phyloP scores from a whole-genome alignment of 2,888 invertebrate genomes.

The Autographa pulchrina region DNA sequence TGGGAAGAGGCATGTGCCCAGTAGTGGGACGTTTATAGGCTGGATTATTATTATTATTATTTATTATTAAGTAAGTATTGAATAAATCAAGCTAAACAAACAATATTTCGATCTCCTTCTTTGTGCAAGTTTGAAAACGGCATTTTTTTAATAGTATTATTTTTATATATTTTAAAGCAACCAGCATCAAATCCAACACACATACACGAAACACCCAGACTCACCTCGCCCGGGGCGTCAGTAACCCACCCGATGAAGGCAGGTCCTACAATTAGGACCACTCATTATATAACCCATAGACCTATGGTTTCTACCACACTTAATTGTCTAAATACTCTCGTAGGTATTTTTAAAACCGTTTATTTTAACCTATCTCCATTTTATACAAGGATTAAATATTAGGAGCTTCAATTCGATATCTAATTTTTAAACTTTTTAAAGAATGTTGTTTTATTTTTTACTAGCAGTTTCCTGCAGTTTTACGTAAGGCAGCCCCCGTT shows the following conservation, averaged over 20 bases:
- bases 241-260: conserved; percentile 26
- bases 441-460: too few relatives aligned
- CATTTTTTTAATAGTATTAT: too few relatives aligned
- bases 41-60: too few relatives aligned
- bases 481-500: too few relatives aligned
- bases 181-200: conserved; percentile 23
- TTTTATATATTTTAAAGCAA: background rate
- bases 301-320: conserved; percentile 3
- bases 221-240: conserved; percentile 40
- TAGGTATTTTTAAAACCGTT: conserved; percentile 12
- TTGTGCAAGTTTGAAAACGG: too few relatives aligned
- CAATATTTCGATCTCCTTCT: too few relatives aligned
- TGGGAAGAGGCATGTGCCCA: too few relatives aligned
- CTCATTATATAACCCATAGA: conserved; percentile 32
- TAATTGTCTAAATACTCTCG: conserved; percentile 43
- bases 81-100: too few relatives aligned
- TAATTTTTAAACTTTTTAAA: too few relatives aligned
- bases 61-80: too few relatives aligned
- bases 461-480: too few relatives aligned
- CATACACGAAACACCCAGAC: conserved; percentile 23
- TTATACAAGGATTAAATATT: background rate
- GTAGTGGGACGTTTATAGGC: too few relatives aligned
- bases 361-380: background rate
- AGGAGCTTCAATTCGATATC: background rate
- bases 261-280: conserved; percentile 63